Percentiles rank a stretch among this genome's conserved stretches.
Conservation (phyloP, 1,140 invertebrate species). For the Aphelenchoides avenae region DNA sequence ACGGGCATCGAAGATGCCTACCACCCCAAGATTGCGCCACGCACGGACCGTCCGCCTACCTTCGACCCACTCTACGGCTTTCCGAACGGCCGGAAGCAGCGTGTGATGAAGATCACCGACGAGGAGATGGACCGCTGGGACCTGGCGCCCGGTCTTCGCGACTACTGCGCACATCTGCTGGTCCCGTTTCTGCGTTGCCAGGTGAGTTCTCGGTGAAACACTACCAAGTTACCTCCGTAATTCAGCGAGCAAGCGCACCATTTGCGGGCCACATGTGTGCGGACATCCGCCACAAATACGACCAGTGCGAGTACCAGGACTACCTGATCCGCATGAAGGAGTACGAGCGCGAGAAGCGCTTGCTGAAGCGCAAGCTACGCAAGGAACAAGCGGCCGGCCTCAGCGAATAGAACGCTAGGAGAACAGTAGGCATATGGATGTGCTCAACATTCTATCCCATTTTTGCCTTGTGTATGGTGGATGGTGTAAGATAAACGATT, state of each 20-base stretch:
- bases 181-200: conserved; percentile 48
- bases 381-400: conserved; percentile 41
- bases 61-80: conserved; percentile 76
- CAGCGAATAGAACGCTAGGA: too few species aligned
- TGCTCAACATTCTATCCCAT: too few species aligned
- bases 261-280: conserved; percentile 48
- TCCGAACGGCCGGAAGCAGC: conserved; percentile 69
- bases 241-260: conserved; percentile 45
- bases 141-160: conserved; percentile 69
- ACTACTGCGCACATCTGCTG: conserved; percentile 76
- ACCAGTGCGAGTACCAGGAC: conserved; percentile 51
- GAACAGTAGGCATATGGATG: too few species aligned
- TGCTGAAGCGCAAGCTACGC: conserved; percentile 65
- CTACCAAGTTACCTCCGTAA: neutral
- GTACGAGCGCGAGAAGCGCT: conserved; percentile 79
- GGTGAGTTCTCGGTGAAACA: conserved; percentile 23
- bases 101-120: too few species aligned
- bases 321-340: conserved; percentile 79
- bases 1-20: conserved; percentile 34
- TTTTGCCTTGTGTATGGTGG: too few species aligned
- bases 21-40: conserved; percentile 66
- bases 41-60: conserved; percentile 65
- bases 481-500: too few species aligned
- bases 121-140: conserved; percentile 75
- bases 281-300: conserved; percentile 35